Percentiles rank a stretch among this genome's conserved stretches.
phyloP scores from a whole-genome alignment of 2,113 vertebrate genomes.

The Psettodes erumei region DNA sequence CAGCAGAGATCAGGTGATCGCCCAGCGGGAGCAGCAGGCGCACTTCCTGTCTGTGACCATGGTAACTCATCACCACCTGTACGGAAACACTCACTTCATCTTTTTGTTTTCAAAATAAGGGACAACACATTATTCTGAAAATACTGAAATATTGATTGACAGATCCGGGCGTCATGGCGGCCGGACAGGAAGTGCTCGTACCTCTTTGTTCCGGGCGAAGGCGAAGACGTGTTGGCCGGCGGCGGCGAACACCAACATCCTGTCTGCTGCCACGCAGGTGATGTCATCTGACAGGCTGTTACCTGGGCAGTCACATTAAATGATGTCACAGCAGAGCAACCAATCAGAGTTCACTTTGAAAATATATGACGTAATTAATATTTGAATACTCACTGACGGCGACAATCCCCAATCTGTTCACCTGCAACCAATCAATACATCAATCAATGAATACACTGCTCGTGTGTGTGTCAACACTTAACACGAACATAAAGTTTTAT shows the following conservation, averaged over 20 bases:
- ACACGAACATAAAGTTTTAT: no score
- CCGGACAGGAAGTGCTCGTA: neutral
- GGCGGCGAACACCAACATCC: slow-evolving; percentile 92
- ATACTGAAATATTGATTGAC: no score
- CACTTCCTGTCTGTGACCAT: slow-evolving; percentile 89
- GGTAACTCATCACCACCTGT: slow-evolving; percentile 91
- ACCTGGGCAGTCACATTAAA: slow-evolving; percentile 80
- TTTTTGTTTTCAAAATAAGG: neutral
- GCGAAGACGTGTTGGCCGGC: slow-evolving; percentile 85
- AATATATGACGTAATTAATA: no score
- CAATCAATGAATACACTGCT: neutral
- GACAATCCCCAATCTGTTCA: slow-evolving; percentile 92
- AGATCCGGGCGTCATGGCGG: no score
- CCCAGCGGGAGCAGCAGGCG: slow-evolving; percentile 92
- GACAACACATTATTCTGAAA: no score
- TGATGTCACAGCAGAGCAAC: slow-evolving; percentile 24
- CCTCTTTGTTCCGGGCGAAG: slow-evolving; percentile 89
- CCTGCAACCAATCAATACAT: slow-evolving; percentile 77
- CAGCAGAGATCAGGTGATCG: slow-evolving; percentile 93
- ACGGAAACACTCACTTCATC: neutral
- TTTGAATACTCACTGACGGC: slow-evolving; percentile 92
- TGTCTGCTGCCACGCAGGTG: slow-evolving; percentile 90
- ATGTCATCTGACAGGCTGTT: slow-evolving; percentile 93
- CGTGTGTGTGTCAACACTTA: neutral
- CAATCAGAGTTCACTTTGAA: slow-evolving; percentile 30